A percentile compares a stretch with the other conserved stretches of the same genome.
Conservation (phyloP, 2,113 vertebrate genomes). For the Labrus mixtus region DNA sequence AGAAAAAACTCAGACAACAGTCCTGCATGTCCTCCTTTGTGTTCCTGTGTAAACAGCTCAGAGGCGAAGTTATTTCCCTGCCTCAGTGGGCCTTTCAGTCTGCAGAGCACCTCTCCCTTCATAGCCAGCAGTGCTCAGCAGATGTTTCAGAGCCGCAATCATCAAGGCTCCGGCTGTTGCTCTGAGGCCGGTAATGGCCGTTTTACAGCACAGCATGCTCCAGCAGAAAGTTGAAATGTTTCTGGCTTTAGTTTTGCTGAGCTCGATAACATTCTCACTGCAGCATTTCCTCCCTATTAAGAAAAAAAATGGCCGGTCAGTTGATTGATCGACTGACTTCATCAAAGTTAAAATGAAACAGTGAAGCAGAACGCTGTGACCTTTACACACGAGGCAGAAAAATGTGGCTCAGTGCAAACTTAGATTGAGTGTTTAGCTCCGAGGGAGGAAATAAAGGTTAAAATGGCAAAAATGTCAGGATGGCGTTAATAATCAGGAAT, state of each 20-base stretch:
- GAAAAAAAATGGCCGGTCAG: background rate
- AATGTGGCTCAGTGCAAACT: background rate
- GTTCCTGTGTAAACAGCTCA: conserved; percentile 5
- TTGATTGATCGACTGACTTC: background rate
- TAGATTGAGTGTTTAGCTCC: background rate
- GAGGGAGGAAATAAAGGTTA: background rate
- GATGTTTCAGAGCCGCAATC: conserved; percentile 45
- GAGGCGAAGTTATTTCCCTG: conserved; percentile 22
- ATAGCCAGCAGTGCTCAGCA: conserved; percentile 42
- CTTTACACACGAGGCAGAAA: background rate
- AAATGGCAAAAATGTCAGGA: background rate
- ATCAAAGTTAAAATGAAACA: background rate
- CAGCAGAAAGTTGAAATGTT: conserved; percentile 18
- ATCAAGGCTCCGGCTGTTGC: conserved; percentile 47
- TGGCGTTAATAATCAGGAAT: background rate
- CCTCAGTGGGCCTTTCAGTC: conserved; percentile 10
- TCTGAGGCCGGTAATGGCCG: conserved; percentile 11
- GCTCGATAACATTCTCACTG: conserved; percentile 15
- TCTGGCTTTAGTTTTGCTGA: conserved; percentile 18
- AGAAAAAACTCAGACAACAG: conserved; percentile 15
- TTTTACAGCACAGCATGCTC: conserved; percentile 33
- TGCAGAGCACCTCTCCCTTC: conserved; percentile 12
- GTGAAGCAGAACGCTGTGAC: background rate
- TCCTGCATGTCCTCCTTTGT: background rate
- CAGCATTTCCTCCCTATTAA: background rate